Evolutionary conservation across 1,140 invertebrate species (phyloP).

Genomic region (Sinella curviseta): DNA sequence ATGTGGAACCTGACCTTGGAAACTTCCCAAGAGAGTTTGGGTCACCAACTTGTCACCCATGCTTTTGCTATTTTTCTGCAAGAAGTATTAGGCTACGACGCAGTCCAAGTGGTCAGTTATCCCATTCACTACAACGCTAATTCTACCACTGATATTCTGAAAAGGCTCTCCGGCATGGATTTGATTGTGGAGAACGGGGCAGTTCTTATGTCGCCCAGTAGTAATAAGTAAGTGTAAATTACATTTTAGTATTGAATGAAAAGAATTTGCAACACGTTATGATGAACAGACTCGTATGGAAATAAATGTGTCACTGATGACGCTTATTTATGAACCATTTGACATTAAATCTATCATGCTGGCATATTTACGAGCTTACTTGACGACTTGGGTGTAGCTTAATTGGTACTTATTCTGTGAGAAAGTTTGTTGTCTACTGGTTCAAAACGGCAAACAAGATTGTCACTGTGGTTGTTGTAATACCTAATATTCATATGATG

Average conservation of each 20-base stretch:
- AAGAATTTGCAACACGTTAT: too few species aligned
- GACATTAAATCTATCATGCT: not conserved
- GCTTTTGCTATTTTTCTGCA: constrained; percentile 55
- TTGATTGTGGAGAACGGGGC: not conserved
- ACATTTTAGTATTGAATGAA: not conserved
- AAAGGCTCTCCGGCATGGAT: constrained; percentile 50
- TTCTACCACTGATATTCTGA: constrained; percentile 47
- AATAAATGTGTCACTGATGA: not conserved
- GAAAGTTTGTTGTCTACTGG: too few species aligned
- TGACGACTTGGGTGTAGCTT: too few species aligned
- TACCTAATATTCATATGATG: too few species aligned
- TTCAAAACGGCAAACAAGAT: too few species aligned
- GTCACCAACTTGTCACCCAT: constrained; percentile 55
- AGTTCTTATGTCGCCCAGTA: not conserved
- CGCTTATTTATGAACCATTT: not conserved
- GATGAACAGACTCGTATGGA: not conserved
- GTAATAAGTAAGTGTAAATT: constrained; percentile 3
- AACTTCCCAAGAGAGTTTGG: constrained; percentile 49
- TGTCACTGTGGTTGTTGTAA: too few species aligned
- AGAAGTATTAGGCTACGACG: constrained; percentile 55
- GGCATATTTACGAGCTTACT: not conserved
- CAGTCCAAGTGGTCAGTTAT: constrained; percentile 51
- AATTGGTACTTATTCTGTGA: too few species aligned
- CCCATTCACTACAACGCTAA: constrained; percentile 51
- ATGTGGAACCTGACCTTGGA: constrained; percentile 41